A percentile compares a stretch with the other conserved stretches of the same genome.
Conservation (phyloP, 2,888 invertebrate species). For the Electrophaes corylata region DNA sequence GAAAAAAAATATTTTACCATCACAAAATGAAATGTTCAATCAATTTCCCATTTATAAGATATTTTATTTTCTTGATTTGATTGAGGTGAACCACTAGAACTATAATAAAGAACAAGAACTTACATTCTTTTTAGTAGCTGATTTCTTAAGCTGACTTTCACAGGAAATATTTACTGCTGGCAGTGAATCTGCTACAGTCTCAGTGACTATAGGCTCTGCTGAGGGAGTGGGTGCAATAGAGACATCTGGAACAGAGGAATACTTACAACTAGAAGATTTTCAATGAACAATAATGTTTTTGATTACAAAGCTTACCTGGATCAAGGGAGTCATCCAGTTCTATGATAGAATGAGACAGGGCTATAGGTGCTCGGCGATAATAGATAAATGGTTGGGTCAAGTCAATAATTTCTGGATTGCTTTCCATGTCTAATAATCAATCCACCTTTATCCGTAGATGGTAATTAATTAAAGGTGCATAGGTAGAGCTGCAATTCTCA, state of each 20-base stretch:
- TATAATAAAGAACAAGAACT: no score
- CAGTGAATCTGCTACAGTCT: constrained; percentile 2
- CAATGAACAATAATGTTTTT: not conserved
- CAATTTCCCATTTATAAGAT: no score
- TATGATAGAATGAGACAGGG: constrained; percentile 9
- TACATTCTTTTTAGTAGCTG: constrained; percentile 16
- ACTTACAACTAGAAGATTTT: not conserved
- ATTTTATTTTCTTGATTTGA: no score
- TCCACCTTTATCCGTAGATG: no score
- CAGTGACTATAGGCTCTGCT: constrained; percentile 9
- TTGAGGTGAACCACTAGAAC: no score
- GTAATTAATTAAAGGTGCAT: no score
- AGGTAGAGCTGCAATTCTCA: no score
- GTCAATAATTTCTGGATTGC: constrained; percentile 20
- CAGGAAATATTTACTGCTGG: constrained; percentile 2
- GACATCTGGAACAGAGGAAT: constrained; percentile 1
- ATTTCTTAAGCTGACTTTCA: not conserved
- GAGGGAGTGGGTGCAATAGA: not conserved
- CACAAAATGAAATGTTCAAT: no score
- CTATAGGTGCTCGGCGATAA: constrained; percentile 6
- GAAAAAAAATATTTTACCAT: constrained; percentile 9
- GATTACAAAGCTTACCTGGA: constrained; percentile 6
- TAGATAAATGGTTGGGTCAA: constrained; percentile 13
- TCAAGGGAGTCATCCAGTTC: constrained; percentile 20
- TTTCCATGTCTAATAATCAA: constrained; percentile 12